Evolutionary conservation across 2,797 vertebrate genomes (phyloP).

Genomic region (Liasis olivaceus): DNA sequence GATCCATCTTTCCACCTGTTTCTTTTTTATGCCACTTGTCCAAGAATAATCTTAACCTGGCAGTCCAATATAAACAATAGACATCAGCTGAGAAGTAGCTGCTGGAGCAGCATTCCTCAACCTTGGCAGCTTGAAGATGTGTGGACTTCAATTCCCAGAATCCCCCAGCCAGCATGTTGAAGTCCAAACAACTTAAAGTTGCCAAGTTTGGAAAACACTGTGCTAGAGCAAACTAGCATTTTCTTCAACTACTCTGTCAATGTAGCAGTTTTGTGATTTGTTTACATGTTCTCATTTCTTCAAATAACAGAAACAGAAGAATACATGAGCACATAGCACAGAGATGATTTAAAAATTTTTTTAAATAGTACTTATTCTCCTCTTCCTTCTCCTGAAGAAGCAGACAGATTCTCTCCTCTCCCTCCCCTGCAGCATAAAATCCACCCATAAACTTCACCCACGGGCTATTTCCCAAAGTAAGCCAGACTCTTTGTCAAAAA

Average conservation of each 20-base stretch:
- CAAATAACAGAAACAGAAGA: not conserved
- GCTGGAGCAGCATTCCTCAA: not conserved
- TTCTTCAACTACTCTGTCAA: not conserved
- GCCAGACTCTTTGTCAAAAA: not conserved
- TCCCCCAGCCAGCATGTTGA: not conserved
- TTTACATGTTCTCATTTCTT: not conserved
- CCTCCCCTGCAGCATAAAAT: not conserved
- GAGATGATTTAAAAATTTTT: not conserved
- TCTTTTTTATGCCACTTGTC: not conserved
- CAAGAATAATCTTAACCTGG: not conserved
- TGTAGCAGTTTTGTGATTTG: not conserved
- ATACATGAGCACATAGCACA: not conserved
- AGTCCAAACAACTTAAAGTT: not conserved
- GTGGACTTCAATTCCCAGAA: not conserved
- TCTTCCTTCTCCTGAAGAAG: too few relatives aligned
- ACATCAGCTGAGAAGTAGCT: not conserved
- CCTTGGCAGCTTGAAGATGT: not conserved
- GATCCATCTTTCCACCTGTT: not conserved
- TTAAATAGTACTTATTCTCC: not conserved
- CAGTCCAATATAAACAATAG: not conserved
- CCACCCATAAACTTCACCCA: too few relatives aligned
- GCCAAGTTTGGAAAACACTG: not conserved
- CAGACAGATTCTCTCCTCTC: not conserved
- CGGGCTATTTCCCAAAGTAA: not conserved
- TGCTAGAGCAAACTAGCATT: not conserved